These are phyloP conservation scores for Choristoneura rosaceana DNA, from an alignment of 2,888 invertebrate genomes.

Conservation along the genomic window DNA sequence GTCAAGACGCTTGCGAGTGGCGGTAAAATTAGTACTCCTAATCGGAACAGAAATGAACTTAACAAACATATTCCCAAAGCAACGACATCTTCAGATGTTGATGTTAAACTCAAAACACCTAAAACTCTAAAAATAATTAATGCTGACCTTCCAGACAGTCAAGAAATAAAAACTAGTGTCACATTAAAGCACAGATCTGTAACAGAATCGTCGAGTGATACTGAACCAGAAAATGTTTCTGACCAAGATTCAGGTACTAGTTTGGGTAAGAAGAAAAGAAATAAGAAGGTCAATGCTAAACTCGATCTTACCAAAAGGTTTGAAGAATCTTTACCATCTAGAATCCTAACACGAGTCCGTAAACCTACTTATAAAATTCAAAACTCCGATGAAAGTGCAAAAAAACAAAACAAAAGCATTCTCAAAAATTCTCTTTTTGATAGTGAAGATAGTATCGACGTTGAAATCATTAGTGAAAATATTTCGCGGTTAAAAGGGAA, in stretches of 20 bases:
- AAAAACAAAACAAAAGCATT: slow-evolving; percentile 54
- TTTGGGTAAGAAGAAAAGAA: slow-evolving; percentile 56
- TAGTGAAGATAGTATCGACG: slow-evolving; percentile 64
- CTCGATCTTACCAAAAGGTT: slow-evolving; percentile 66
- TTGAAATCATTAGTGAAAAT: slow-evolving; percentile 69
- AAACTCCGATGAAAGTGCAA: slow-evolving; percentile 48
- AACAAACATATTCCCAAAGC: slow-evolving; percentile 48
- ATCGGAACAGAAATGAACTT: slow-evolving; percentile 44
- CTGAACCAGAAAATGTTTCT: slow-evolving; percentile 64
- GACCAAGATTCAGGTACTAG: slow-evolving; percentile 62
- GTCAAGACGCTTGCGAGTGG: slow-evolving; percentile 36
- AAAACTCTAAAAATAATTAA: slow-evolving; percentile 59
- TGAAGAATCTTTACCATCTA: slow-evolving; percentile 64
- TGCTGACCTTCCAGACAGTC: slow-evolving; percentile 71
- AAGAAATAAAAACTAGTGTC: slow-evolving; percentile 71
- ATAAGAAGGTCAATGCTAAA: slow-evolving; percentile 57
- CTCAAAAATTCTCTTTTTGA: slow-evolving; percentile 62
- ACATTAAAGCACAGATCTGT: slow-evolving; percentile 49
- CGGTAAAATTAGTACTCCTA: slow-evolving; percentile 8
- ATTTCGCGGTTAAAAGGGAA: slow-evolving; percentile 64
- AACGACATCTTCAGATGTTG: slow-evolving; percentile 63
- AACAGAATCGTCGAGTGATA: slow-evolving; percentile 68
- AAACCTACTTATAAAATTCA: slow-evolving; percentile 68
- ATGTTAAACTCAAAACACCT: slow-evolving; percentile 68
- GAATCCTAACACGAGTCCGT: slow-evolving; percentile 67